Base-by-base conservation (phyloP, 1,140 invertebrate species). In the Piezodorus guildinii region DNA sequence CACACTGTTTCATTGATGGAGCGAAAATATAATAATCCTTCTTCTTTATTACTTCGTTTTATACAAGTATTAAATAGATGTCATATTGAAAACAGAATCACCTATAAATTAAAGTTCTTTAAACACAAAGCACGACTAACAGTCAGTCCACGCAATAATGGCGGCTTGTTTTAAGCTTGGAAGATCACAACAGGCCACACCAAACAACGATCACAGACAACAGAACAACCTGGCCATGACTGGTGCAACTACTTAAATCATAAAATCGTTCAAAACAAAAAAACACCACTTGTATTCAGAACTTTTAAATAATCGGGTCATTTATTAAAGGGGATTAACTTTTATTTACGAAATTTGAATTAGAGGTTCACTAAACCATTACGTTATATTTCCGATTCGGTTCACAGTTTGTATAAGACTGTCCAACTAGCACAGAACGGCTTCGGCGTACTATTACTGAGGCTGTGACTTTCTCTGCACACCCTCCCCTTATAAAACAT, bases 131-230 rank as follows among this genome's bases (percentile, higher is more conserved):
- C 34, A 39, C 34, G 34, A 39, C 34, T 39, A 39, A 39, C 34
- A 39, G 34, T 39, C 12, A 4, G 9, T 39, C 34, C 34, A 39
- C 34, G 12, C 52, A 25, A 25, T 56, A 56, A 56, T 56, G 52
- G 52, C 52, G 52, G 52, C 52, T 19, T 23, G 52, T 23, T 23
- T 16, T 56, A 25, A 56, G 52, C 46, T 39, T 39, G 34, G 34
- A 39, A 39, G 34, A 39, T 39, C 34, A 21, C 46, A 49, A 17
- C 46, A 49, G 21, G 46, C 34, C 34, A 49, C 46, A 56, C 23
- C 52, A 56, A 56, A 56, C 52, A 56, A 56, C 52, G 23, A 49
- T 49, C 21, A 49, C 46, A 25, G 52, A 25, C 19, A 25, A 56
- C 15, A 56, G 23, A 56, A 56, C 52, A 56, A 56, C 52, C 23